Percentiles rank a stretch among this genome's conserved stretches.
phyloP scores from a whole-genome alignment of 64 coral and sea anemone genomes.

The Montipora cactus region DNA sequence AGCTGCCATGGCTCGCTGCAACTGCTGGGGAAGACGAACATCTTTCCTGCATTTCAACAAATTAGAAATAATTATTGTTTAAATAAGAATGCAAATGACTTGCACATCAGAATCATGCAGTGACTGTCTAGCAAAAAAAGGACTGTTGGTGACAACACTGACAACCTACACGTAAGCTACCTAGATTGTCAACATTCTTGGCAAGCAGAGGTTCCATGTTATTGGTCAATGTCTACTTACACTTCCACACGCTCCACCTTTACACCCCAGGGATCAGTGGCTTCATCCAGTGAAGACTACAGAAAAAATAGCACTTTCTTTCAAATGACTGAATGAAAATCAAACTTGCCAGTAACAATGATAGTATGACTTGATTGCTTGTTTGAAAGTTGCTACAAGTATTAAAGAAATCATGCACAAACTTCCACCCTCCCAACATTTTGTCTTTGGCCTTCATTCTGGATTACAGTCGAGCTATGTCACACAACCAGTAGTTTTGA shows the following conservation, averaged over 20 bases:
- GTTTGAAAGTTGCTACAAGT: too few species aligned
- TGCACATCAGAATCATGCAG: neutral
- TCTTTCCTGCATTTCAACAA: conserved; percentile 57
- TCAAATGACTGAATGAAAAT: neutral
- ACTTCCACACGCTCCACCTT: conserved; percentile 95
- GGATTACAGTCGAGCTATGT: too few species aligned
- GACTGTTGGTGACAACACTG: neutral
- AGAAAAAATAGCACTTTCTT: neutral
- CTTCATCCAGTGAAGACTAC: conserved; percentile 78
- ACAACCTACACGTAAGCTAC: too few species aligned
- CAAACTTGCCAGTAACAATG: neutral
- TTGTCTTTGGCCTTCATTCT: too few species aligned
- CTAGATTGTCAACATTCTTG: neutral
- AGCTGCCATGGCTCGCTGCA: conserved; percentile 88
- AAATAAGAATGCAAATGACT: too few species aligned
- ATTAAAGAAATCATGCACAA: too few species aligned
- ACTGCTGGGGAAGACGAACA: conserved; percentile 77
- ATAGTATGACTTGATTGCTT: too few species aligned
- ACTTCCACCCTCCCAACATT: too few species aligned
- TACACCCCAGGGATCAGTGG: conserved; percentile 96
- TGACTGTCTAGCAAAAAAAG: neutral
- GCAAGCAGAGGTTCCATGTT: too few species aligned
- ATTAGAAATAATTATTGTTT: neutral
- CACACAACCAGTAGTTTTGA: too few species aligned
- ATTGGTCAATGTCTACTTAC: conserved; percentile 46